Conservation (phyloP, 2,797 vertebrate species). For the Pseudocheirus occidentalis region DNA sequence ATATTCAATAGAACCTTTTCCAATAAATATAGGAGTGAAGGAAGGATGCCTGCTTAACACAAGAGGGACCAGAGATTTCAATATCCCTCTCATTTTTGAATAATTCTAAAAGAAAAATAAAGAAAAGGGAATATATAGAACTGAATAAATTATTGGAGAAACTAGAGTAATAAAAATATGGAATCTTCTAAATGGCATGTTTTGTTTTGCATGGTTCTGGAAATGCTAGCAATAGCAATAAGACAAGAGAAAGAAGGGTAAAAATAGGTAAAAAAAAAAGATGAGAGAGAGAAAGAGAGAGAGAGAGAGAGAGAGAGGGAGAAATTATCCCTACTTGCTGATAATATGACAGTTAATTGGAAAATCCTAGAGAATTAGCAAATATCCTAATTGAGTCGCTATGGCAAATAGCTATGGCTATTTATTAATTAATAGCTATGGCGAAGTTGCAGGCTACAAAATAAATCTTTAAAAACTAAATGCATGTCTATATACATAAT, state of each 20-base stretch:
- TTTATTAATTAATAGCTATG: too few species aligned
- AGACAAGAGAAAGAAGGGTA: neutral
- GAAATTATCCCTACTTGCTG: neutral
- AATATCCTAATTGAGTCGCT: neutral
- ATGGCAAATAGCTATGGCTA: too few species aligned
- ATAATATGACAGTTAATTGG: neutral
- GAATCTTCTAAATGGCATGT: neutral
- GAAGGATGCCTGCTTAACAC: neutral
- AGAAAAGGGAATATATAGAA: neutral
- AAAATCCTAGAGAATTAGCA: neutral
- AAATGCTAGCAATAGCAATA: neutral
- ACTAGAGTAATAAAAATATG: neutral
- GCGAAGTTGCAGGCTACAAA: too few species aligned
- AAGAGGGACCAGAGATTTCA: neutral
- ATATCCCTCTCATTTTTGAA: neutral
- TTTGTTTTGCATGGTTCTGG: neutral
- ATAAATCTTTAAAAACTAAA: too few species aligned
- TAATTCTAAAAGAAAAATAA: neutral
- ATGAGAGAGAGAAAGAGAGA: too few species aligned
- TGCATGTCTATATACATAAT: too few species aligned
- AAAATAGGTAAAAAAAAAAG: neutral
- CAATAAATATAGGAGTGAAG: neutral
- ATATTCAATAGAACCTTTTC: neutral
- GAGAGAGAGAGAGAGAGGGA: neutral
- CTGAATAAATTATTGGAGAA: neutral